These are phyloP conservation scores for Trinectes maculatus DNA, from an alignment of 2,113 vertebrate species.

Conservation along the genomic window DNA sequence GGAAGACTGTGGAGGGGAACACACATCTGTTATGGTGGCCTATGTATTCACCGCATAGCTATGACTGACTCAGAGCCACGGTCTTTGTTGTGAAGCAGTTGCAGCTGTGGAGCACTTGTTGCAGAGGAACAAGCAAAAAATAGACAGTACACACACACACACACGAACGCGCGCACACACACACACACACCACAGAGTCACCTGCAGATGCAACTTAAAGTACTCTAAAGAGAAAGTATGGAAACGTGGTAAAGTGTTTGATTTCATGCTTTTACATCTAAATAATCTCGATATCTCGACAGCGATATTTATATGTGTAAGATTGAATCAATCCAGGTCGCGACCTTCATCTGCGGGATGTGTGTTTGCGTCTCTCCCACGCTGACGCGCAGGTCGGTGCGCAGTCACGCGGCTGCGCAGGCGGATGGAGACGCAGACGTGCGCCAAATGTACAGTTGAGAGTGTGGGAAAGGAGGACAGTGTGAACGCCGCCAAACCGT, in stretches of 20 bases:
- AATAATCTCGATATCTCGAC: too few relatives aligned
- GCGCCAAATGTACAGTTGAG: slow-evolving; percentile 65
- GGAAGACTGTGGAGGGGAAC: neutral
- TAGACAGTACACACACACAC: neutral
- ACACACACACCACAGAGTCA: slow-evolving; percentile 17
- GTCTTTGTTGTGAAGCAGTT: slow-evolving; percentile 40
- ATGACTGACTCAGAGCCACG: slow-evolving; percentile 45
- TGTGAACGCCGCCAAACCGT: slow-evolving; percentile 56
- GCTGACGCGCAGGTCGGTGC: slow-evolving; percentile 1
- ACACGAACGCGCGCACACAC: neutral
- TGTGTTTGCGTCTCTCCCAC: slow-evolving; percentile 13
- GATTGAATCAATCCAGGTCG: too few relatives aligned
- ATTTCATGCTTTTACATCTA: too few relatives aligned
- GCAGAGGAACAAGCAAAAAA: slow-evolving; percentile 38
- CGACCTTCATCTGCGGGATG: slow-evolving; percentile 17
- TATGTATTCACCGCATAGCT: slow-evolving; percentile 29
- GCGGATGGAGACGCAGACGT: slow-evolving; percentile 47
- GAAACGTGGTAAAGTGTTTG: too few relatives aligned
- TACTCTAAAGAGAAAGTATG: slow-evolving; percentile 1
- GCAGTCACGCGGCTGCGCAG: neutral
- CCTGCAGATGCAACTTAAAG: slow-evolving; percentile 17
- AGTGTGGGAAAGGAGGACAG: slow-evolving; percentile 66
- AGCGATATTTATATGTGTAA: too few relatives aligned
- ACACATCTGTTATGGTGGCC: slow-evolving; percentile 18
- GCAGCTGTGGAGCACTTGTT: slow-evolving; percentile 56